Evolutionary conservation across 2,797 vertebrate species (phyloP).

Genomic region (Sebastiscus tertius): DNA sequence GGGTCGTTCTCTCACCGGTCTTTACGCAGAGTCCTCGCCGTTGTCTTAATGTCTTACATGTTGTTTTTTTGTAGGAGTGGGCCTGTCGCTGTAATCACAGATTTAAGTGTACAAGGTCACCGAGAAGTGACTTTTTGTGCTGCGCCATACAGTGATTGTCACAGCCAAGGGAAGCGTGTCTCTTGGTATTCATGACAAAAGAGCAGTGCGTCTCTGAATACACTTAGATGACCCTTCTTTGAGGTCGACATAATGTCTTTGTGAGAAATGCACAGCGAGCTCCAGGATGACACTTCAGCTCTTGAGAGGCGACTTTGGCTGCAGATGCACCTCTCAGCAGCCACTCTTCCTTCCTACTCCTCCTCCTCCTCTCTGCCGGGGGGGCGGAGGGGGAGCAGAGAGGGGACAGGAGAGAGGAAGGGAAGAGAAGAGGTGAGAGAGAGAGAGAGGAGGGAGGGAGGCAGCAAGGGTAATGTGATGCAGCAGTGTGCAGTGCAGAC

Average conservation of each 20-base stretch:
- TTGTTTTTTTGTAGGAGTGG: conserved; percentile 23
- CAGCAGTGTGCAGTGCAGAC: conserved; percentile 48
- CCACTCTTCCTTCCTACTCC: conserved; percentile 32
- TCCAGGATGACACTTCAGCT: conserved; percentile 49
- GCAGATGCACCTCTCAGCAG: conserved; percentile 59
- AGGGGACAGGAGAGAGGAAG: neutral
- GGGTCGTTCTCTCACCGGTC: neutral
- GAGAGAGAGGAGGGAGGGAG: neutral
- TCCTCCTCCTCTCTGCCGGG: conserved; percentile 9
- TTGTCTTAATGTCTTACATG: conserved; percentile 8
- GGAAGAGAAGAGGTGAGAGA: conserved; percentile 28
- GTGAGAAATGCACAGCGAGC: conserved; percentile 43
- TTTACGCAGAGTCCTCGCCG: neutral
- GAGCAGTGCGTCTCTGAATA: neutral
- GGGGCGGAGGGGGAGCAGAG: neutral
- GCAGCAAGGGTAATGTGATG: conserved; percentile 41
- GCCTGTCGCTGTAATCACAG: conserved; percentile 16
- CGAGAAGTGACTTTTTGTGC: conserved; percentile 29
- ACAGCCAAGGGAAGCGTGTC: neutral
- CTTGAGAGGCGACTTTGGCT: conserved; percentile 51
- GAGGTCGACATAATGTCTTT: conserved; percentile 53
- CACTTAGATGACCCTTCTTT: conserved; percentile 41
- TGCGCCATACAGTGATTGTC: conserved; percentile 25
- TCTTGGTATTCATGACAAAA: conserved; percentile 27
- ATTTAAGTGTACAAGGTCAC: conserved; percentile 29